A percentile compares a stretch with the other conserved stretches of the same genome.
Conservation (phyloP, 2,888 invertebrate genomes). For the Gari tellinella region DNA sequence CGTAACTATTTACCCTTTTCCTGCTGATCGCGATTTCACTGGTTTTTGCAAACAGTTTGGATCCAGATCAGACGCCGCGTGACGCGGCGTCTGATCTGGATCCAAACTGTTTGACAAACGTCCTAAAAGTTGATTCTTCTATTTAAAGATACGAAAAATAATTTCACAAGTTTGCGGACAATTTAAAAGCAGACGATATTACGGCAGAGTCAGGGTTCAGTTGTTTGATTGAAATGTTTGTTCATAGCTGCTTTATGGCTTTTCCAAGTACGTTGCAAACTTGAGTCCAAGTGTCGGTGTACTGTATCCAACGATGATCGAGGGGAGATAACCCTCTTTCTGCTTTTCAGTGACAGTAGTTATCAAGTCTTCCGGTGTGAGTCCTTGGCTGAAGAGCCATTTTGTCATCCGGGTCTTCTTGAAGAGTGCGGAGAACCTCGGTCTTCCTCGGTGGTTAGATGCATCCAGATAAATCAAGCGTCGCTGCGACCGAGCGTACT, state of each 20-base stretch:
- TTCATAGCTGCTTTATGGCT: slow-evolving; percentile 25
- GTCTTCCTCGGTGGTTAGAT: slow-evolving; percentile 69
- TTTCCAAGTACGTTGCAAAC: slow-evolving; percentile 69
- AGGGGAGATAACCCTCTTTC: slow-evolving; percentile 69
- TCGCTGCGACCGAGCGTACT: slow-evolving; percentile 65
- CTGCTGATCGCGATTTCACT: too few species aligned
- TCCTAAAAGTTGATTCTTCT: too few species aligned
- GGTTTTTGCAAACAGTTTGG: too few species aligned
- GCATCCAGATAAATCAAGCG: slow-evolving; percentile 76
- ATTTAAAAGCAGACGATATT: too few species aligned
- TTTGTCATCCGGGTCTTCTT: slow-evolving; percentile 64
- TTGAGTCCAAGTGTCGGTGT: slow-evolving; percentile 54
- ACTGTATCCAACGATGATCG: slow-evolving; percentile 73
- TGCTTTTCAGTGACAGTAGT: slow-evolving; percentile 64
- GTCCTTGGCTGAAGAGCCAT: slow-evolving; percentile 72
- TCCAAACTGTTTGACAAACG: too few species aligned
- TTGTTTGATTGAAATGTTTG: too few species aligned
- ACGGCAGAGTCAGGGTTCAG: too few species aligned
- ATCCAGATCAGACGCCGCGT: too few species aligned
- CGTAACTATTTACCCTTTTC: too few species aligned
- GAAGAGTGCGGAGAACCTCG: slow-evolving; percentile 79
- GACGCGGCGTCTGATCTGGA: too few species aligned
- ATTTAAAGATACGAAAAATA: too few species aligned
- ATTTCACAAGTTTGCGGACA: too few species aligned
- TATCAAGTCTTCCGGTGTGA: slow-evolving; percentile 58